Base-by-base conservation (phyloP, 2,113 vertebrate genomes). In the Suricata suricatta region DNA sequence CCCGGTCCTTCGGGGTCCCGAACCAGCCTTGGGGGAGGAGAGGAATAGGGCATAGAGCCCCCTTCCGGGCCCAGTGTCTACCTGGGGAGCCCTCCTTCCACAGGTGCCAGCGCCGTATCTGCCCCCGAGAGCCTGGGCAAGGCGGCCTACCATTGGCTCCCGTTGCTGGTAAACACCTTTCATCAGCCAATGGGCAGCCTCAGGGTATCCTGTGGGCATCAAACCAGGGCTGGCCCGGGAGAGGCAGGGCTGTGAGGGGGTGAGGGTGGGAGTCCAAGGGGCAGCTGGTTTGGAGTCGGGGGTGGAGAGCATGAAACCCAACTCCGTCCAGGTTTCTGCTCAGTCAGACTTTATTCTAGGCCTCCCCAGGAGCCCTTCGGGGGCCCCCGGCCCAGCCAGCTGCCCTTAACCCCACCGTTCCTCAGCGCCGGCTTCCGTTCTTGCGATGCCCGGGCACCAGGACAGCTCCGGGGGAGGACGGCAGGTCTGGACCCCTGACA, bases 271-370 rank as follows among this genome's bases (percentile, higher is more conserved):
- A 4, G 5, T 17, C 29, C 38, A 41, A 10, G 57, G 15, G 29
- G 57, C 16, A 4, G 41, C 47, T 12, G 10, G 3, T 27, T 60
- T 13, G 9, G 17, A 87, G 54, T 23, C 8, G 9, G 17, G 13
- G 50, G 64, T 25, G 23, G 89, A 7, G 60, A 74, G 25, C 38
- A 15, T 57, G 38, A 2, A 12, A 33, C 23, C 74, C 74, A 87
- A 68, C 10, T 21, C 23, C 60, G 52, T 31, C n/a, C n/a, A 71
- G 38, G 87, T 21, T 71, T 92, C 87, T 68, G 27, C 71, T 89
- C n/a, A 31, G 38, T 44, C n/a, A 76, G 31, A 76, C 69, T 97
- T 97, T 97, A 97, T 97, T 96, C 85, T 60, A 68, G 76, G 35
- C 19, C 12, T 25, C n/a, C 14, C 5, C 31, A 66, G 90, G 60